Base-by-base conservation (phyloP, 2,797 vertebrate genomes). In the Acanthiza pusilla region DNA sequence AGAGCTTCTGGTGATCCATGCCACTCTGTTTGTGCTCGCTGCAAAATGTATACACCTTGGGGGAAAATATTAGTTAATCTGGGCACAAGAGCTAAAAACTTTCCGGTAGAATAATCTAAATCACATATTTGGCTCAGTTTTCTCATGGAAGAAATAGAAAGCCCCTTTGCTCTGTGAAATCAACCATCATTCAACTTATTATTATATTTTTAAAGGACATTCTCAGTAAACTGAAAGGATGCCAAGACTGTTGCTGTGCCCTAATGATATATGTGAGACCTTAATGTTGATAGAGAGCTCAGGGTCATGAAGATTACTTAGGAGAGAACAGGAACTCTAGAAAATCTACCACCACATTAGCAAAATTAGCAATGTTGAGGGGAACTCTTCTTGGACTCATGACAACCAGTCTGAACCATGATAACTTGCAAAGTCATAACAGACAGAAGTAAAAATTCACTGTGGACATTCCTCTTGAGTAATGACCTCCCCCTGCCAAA, bases 1-100 rank as follows among this genome's bases (percentile, higher is more conserved):
- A 87, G 63, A 91, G 60, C 38, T 94, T 54, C 53, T 91, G 89
- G 63, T 91, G 88, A 93, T 94, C 67, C 65, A 51, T 25, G 38
- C 67, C 81, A 86, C 2, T 16, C 63, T 83, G 66, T 84, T 90
- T 84, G 70, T 74, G 38, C 65, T 95, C 0, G 0, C 60, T 91
- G 83, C 34, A 94, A 93, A 91, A 90, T 50, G 48, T 43, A 79
- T 63, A 65, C 83, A 91, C 80, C 86, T 95, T 92, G 55, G 57
- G 84, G 88, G 74, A 82, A 94, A 95, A 93, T n/a, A 48, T 73
- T 89, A 93, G 93, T 85, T 85, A 89, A 94, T 92, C 55, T 85
- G 92, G 74, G 77, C 67, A 91, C 80, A 86, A 92, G 45, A 92
- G 48, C 68, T 94, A 87, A 78, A 94, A 65, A 47, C 71, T 93